phyloP scores from a whole-genome alignment of 2,888 invertebrate species.

The Aphodius sticticus region DNA sequence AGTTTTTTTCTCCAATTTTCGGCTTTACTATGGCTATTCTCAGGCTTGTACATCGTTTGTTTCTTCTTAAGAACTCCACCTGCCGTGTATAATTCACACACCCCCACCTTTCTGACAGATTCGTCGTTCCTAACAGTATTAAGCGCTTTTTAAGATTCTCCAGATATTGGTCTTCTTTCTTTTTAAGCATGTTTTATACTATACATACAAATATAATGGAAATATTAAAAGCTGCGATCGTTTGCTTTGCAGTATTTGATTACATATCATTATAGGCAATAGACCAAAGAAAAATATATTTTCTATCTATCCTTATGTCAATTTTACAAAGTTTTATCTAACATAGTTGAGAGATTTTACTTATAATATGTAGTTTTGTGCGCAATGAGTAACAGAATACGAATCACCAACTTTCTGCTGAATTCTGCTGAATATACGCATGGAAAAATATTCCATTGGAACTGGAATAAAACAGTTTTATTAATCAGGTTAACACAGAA shows the following conservation, averaged over 20 bases:
- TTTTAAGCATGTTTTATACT: neutral
- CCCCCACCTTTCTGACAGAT: neutral
- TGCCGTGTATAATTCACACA: slow-evolving; percentile 13
- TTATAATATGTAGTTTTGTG: neutral
- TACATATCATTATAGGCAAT: neutral
- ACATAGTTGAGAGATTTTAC: no score
- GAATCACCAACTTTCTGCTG: no score
- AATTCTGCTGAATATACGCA: no score
- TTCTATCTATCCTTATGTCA: neutral
- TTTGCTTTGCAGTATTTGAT: neutral
- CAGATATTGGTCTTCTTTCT: neutral
- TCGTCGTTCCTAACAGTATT: neutral
- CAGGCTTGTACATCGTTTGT: slow-evolving; percentile 17
- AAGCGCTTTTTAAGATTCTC: neutral
- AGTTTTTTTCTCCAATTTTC: slow-evolving; percentile 4
- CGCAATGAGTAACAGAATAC: no score
- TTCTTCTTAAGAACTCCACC: slow-evolving; percentile 17
- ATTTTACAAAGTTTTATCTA: neutral
- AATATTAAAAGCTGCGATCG: neutral
- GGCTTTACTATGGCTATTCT: slow-evolving; percentile 15
- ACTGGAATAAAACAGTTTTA: no score
- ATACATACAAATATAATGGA: neutral
- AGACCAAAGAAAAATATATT: neutral
- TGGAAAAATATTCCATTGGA: no score
- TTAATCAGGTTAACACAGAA: no score